Percentiles rank a stretch among this genome's conserved stretches.
Conservation (phyloP, 2,888 invertebrate genomes). For the Lysandra bellargus region DNA sequence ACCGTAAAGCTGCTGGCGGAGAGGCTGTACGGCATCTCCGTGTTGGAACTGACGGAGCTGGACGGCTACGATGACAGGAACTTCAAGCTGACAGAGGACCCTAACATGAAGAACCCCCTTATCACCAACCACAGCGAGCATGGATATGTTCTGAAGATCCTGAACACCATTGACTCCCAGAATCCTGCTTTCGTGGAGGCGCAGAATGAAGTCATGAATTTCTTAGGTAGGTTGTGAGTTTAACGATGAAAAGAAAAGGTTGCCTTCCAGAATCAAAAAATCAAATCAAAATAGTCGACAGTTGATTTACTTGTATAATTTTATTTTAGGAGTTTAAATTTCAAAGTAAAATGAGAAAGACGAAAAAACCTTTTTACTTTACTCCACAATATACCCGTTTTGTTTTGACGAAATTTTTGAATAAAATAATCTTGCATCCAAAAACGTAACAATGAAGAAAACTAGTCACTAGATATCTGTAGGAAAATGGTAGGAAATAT, state of each 20-base stretch:
- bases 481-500: neutral
- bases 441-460: too few species aligned
- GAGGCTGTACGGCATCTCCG: constrained; percentile 83
- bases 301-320: too few species aligned
- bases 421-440: too few species aligned
- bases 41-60: constrained; percentile 80
- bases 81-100: constrained; percentile 83
- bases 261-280: too few species aligned
- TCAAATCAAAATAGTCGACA: too few species aligned
- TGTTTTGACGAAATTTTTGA: too few species aligned
- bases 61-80: constrained; percentile 91
- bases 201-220: constrained; percentile 87
- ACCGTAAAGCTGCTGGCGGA: constrained; percentile 76
- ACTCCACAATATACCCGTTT: too few species aligned
- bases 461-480: too few species aligned
- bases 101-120: constrained; percentile 81
- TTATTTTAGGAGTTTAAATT: too few species aligned
- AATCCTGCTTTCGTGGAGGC: constrained; percentile 85
- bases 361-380: too few species aligned
- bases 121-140: constrained; percentile 76
- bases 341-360: too few species aligned
- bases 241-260: too few species aligned
- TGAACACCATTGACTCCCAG: constrained; percentile 90
- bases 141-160: constrained; percentile 90
- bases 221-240: constrained; percentile 79